Base-by-base conservation (phyloP, 1,140 invertebrate genomes). In the Sipha flava region DNA sequence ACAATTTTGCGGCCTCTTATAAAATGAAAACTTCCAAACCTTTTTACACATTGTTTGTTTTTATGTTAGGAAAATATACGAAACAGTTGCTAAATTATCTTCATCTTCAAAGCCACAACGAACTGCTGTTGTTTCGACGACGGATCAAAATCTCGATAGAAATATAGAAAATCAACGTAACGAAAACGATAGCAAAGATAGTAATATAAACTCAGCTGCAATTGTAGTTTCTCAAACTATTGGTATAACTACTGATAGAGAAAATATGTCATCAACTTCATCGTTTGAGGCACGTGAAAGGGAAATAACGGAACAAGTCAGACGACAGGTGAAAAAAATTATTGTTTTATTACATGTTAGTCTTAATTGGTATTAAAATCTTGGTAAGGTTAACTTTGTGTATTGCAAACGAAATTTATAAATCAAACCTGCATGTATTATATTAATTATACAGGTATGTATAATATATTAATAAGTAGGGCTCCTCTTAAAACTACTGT, bases 51-150 rank as follows among this genome's bases (percentile, higher is more conserved):
- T 6, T 40, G 10, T 57, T 12, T 57, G 23, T n/a, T n/a, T 70
- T 88, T 84, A 89, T 91, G 82, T 90, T 90, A 1, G 90, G 90
- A 82, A 88, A 81, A 64, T 82, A 81, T 54, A 81, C 81, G 29
- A 80, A 79, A 14, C 34, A 1, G 16, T 57, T 37, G 12, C 7
- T 31, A 73, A 57, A 57, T 23, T 21, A n/a, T 3, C 37, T 6
- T 21, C 26, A 9, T 31, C 43, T 1, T 37, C 29, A 34, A 37
- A 77, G 5, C 31, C 21, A 57, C 34, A 57, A 1, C 29, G 43
- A 12, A 3, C n/a, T 23, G 18, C 14, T 21, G 3, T 16, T n/a
- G n/a, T 31, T 14, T 6, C 2, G 0, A 26, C 54, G n/a, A 43
- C 16, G 6, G 18, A 68, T 18, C 37, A 4, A 10, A 52, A 47